Evolutionary conservation across 2,888 invertebrate genomes (phyloP), one percentile per base, ranked within the genome.

Genomic region (Dysmachus trigonus): DNA sequence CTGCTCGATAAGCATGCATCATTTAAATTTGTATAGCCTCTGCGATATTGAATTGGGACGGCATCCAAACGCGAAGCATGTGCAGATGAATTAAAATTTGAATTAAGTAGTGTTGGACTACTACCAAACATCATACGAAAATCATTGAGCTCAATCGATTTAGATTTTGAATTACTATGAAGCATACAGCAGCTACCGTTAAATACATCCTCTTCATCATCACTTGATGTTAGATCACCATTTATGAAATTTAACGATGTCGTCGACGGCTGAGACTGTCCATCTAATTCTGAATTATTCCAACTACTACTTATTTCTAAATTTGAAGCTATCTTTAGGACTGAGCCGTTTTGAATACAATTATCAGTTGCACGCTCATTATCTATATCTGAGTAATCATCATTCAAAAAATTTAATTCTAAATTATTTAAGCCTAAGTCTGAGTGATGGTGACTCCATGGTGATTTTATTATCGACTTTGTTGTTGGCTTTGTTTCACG

Each of bases 1-100:
- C 88, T 88, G 85, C 87, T 88, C 18, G 88, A 88, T 30, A 88
- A 77, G 38, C 89, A 88, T 0, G 89, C 89, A 87, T 89, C 88
- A 85, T 88, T 89, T 79, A 89, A 88, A 88, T 89, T 89, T 47
- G 88, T 87, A 85, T 89, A 89, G 22, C 89, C 89, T 62, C 89
- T 86, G 22, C 89, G 87, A 87, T 89, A 89, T 84, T 89, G 88
- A 74, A 88, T 88, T 31, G 89, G 89, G 62, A 89, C 88, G 35
- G 88, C 88, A 84, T 89, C 88, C 51, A 89, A 86, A 73, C 88
- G 87, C 62, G 88, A 88, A 35, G 87, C 86, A 85, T 88, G 88
- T 33, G 88, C 79, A 30, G 88, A 86, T 22, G 88, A 87, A 87
- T 87, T 88, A 72, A 87, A 87, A 83, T 88, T 87, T 82, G 87